A percentile compares a stretch with the other conserved stretches of the same genome.
phyloP scores from a whole-genome alignment of 64 coral and sea anemone genomes.

The Pocillopora damicornis region DNA sequence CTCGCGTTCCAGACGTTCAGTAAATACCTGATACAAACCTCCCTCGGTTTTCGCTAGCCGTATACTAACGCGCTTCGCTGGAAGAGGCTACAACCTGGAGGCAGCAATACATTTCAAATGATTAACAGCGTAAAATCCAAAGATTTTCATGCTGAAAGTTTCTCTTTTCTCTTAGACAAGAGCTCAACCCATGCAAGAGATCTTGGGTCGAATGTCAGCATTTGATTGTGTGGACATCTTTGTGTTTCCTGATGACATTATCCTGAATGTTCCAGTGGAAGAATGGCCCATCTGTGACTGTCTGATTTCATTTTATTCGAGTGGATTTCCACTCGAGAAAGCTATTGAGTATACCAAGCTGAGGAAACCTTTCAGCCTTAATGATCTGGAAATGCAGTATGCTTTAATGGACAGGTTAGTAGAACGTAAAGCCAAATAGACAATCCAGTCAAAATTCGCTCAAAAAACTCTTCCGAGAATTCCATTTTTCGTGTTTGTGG shows the following conservation, averaged over 20 bases:
- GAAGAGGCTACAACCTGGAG: not conserved
- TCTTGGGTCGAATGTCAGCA: conserved; percentile 59
- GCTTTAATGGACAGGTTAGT: conserved; percentile 74
- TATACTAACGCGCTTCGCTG: too few species aligned
- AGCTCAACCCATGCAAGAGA: conserved; percentile 93
- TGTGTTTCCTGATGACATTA: conserved; percentile 86
- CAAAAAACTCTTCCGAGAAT: too few species aligned
- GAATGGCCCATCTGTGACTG: conserved; percentile 94
- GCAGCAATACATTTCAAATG: not conserved
- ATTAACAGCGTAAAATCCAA: not conserved
- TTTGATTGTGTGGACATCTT: conserved; percentile 83
- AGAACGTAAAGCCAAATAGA: not conserved
- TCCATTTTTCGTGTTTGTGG: too few species aligned
- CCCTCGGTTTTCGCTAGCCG: too few species aligned
- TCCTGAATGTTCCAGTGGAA: conserved; percentile 72
- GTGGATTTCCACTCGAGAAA: conserved; percentile 85
- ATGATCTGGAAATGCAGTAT: conserved; percentile 88
- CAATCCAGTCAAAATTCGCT: too few species aligned
- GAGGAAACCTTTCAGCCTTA: conserved; percentile 72
- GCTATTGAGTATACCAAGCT: conserved; percentile 85
- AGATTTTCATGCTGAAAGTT: not conserved
- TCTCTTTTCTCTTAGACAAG: conserved; percentile 56
- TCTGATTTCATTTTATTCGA: conserved; percentile 96
- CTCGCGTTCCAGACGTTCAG: too few species aligned
- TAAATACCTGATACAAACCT: too few species aligned